Evolutionary conservation across 2,888 invertebrate species (phyloP).

Genomic region (Podotricha telesiphe): DNA sequence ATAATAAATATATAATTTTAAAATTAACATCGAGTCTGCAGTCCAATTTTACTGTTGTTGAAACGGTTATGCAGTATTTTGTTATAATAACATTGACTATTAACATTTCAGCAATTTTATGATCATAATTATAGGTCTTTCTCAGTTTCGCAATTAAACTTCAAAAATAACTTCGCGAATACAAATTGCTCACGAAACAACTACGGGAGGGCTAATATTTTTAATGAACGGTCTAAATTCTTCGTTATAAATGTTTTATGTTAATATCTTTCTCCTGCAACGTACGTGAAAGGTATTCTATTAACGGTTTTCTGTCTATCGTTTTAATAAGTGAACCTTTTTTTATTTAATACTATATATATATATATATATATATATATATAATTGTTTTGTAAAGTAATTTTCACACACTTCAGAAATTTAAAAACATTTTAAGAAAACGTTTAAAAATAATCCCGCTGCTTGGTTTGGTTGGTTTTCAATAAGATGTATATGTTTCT

Average conservation of each 20-base stretch:
- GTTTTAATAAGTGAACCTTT: background rate
- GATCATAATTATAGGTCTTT: constrained; percentile 16
- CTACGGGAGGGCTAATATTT: constrained; percentile 61
- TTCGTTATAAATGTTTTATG: constrained; percentile 52
- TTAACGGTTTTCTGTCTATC: background rate
- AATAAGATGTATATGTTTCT: too few species aligned
- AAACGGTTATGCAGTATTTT: constrained; percentile 16
- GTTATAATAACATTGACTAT: constrained; percentile 18
- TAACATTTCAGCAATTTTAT: constrained; percentile 22
- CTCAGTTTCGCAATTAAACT: constrained; percentile 45
- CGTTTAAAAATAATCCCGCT: too few species aligned
- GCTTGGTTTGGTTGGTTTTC: too few species aligned
- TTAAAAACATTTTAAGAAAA: too few species aligned
- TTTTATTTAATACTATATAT: too few species aligned
- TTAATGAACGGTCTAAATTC: constrained; percentile 58
- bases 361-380: too few species aligned
- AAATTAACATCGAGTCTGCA: constrained; percentile 1
- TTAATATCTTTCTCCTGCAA: constrained; percentile 8
- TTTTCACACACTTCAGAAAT: too few species aligned
- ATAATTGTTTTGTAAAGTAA: too few species aligned
- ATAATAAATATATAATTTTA: constrained; percentile 6
- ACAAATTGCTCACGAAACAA: constrained; percentile 61
- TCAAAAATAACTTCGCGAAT: constrained; percentile 52
- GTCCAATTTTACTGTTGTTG: constrained; percentile 9
- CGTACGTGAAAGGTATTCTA: background rate